A percentile compares a stretch with the other conserved stretches of the same genome.
Evolutionary conservation across 2,888 invertebrate genomes (phyloP).

Genomic region (Patella ulyssiponensis): DNA sequence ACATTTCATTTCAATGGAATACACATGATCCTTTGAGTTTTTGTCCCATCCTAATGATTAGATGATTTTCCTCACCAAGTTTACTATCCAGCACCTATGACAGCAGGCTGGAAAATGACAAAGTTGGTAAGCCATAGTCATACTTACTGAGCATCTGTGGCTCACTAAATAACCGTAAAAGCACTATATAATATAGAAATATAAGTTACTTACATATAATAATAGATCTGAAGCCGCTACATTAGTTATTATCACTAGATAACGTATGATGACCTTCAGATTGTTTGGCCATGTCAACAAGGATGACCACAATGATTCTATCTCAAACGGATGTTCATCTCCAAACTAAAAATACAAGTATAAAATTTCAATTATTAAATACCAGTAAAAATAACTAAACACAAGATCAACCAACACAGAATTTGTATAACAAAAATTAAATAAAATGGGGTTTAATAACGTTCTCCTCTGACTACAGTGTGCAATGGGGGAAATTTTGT

Average conservation of each 20-base stretch:
- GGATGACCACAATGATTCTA: conserved; percentile 96
- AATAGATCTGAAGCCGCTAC: conserved; percentile 96
- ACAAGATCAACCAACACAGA: not conserved
- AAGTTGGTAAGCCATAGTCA: no score
- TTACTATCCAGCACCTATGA: no score
- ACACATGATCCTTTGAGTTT: no score
- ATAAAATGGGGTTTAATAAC: not conserved
- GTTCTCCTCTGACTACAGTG: no score
- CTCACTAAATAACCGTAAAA: no score
- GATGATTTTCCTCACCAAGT: no score
- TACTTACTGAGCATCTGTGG: no score
- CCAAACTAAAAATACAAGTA: conserved; percentile 81
- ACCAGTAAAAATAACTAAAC: conserved; percentile 25
- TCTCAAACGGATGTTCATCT: conserved; percentile 94
- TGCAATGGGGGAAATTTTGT: no score
- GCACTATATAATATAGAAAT: no score
- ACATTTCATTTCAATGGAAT: no score
- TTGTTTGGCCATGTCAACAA: conserved; percentile 96
- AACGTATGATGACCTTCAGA: conserved; percentile 94
- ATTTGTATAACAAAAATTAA: not conserved
- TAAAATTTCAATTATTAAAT: not conserved
- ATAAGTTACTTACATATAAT: conserved; percentile 81
- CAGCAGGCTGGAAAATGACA: no score
- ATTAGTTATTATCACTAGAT: conserved; percentile 95
- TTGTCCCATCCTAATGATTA: no score